These are phyloP conservation scores for Diachasmimorpha longicaudata DNA, from an alignment of 1,140 invertebrate genomes.

Conservation along the genomic window DNA sequence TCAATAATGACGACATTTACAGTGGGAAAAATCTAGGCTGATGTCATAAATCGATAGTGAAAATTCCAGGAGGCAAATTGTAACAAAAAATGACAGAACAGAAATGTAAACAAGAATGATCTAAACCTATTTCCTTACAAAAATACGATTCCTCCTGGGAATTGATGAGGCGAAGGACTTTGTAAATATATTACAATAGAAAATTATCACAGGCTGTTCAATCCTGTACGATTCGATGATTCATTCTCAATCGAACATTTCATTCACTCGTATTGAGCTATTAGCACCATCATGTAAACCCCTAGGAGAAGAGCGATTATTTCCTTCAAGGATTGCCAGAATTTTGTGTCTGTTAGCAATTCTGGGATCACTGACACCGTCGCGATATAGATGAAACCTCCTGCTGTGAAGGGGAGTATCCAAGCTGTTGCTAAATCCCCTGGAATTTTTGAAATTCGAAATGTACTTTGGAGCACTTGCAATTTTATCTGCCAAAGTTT, in stretches of 20 bases:
- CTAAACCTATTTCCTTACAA: not conserved
- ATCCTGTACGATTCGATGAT: not conserved
- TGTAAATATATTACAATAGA: not conserved
- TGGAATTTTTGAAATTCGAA: conserved; percentile 42
- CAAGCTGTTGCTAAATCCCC: conserved; percentile 80
- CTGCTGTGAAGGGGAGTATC: conserved; percentile 95
- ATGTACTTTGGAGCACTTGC: too few species aligned
- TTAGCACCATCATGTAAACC: conserved; percentile 92
- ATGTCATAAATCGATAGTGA: not conserved
- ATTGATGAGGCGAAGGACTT: not conserved
- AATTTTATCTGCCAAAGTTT: too few species aligned
- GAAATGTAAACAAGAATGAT: not conserved
- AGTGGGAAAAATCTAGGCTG: conserved; percentile 19
- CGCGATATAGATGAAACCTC: conserved; percentile 98
- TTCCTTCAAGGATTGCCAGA: conserved; percentile 87
- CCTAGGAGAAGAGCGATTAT: conserved; percentile 82
- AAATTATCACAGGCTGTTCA: not conserved
- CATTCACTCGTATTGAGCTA: conserved; percentile 83
- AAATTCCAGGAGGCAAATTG: not conserved
- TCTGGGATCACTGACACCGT: conserved; percentile 97
- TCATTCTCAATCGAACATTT: not conserved
- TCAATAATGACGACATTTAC: conserved; percentile 28
- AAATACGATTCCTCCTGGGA: not conserved
- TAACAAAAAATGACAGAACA: not conserved
- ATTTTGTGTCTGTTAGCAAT: conserved; percentile 82